Base-by-base conservation (phyloP, 35 echinoderm and acorn worm genomes). In the Ophiothrix spiculata region DNA sequence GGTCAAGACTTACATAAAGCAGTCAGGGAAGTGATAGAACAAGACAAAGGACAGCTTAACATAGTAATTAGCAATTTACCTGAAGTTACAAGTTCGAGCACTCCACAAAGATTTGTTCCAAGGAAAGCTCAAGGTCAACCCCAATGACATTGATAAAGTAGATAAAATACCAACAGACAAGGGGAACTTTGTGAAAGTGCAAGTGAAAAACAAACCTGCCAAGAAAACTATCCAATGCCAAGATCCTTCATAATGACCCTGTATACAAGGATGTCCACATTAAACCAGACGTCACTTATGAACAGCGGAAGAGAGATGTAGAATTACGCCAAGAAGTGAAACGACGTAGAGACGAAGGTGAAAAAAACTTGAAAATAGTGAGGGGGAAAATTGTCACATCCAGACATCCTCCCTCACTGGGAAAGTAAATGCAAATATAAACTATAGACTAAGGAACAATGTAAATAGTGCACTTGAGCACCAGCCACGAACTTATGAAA, bases 401-500 rank as follows among this genome's bases (percentile, higher is more conserved):
- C 31, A 21, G 60, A 75, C 49, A 46, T 28, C 45, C 2, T 32
- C 49, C 60, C 83, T 33, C 36, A 75, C 78, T 13, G 38, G 19
- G 37, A 36, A 80, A 80, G 37, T 80, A 80, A 80, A 29, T 80
- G 37, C 78, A 35, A 80, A 23, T n/a, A n/a, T n/a, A 35, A 76
- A 32, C n/a, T n/a, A n/a, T 79, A 60, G 33, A 11, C 23, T 31
- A 37, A 88, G 21, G 33, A 33, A 80, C 86, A 14, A 78, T 80
- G 85, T 87, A 87, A 88, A n/a, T 79, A 88, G n/a, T n/a, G 75
- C 75, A 80, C 76, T 4, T 35, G 42, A 33, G 39, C 37, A 79
- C 15, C 63, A 87, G 37, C n/a, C 15, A 63, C 40, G 40, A n/a
- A n/a, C n/a, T n/a, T n/a, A n/a, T n/a, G n/a, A n/a, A n/a, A n/a